Conservation (phyloP, 2,113 vertebrate species). For the Cairina moschata region DNA sequence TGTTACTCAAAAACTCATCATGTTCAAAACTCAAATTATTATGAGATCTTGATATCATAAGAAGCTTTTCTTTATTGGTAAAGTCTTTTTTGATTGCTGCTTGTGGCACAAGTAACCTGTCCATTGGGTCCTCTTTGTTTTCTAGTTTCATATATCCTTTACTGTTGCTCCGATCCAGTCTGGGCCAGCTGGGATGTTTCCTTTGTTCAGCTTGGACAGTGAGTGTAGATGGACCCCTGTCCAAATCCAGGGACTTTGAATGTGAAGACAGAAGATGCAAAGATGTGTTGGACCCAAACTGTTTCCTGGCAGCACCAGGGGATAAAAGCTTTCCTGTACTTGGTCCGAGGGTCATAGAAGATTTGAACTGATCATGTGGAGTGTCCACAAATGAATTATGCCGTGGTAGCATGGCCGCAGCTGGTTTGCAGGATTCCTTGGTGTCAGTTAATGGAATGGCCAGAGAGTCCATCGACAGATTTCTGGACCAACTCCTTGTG, state of each 20-base stretch:
- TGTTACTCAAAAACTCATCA: constrained; percentile 92
- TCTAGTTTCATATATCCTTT: constrained; percentile 95
- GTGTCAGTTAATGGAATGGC: constrained; percentile 81
- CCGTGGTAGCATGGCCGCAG: constrained; percentile 72
- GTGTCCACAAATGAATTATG: constrained; percentile 86
- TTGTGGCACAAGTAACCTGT: constrained; percentile 82
- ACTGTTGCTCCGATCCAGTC: constrained; percentile 93
- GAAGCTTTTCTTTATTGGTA: constrained; percentile 96
- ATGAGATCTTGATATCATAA: constrained; percentile 98
- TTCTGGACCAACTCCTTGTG: constrained; percentile 72
- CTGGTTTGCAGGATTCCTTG: constrained; percentile 82
- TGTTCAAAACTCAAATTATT: constrained; percentile 98
- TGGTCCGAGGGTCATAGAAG: constrained; percentile 80
- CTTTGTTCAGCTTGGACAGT: constrained; percentile 92
- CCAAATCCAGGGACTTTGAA: constrained; percentile 96
- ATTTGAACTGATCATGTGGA: constrained; percentile 76
- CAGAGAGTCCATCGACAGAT: constrained; percentile 89
- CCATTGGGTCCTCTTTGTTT: constrained; percentile 94
- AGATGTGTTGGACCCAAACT: constrained; percentile 95
- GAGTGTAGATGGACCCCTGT: constrained; percentile 83
- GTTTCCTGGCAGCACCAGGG: constrained; percentile 88
- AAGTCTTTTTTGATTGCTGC: constrained; percentile 84
- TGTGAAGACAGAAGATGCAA: constrained; percentile 92
- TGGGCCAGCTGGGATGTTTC: constrained; percentile 97
- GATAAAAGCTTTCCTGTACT: constrained; percentile 89